Conservation (phyloP, 1,140 invertebrate species). For the Carposina sasakii region DNA sequence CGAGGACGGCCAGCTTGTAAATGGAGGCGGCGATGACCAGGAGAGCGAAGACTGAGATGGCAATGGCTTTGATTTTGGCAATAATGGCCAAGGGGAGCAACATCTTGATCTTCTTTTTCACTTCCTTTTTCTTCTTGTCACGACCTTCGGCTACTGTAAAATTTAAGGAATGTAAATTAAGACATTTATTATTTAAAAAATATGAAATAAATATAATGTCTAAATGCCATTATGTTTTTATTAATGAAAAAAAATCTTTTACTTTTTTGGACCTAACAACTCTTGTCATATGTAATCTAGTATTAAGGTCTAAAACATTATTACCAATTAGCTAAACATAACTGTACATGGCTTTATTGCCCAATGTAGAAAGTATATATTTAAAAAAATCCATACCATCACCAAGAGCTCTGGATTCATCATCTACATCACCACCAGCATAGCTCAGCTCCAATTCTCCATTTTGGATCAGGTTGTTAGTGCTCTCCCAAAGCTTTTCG, state of each 20-base stretch:
- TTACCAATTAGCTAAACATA: no score
- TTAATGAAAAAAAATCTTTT: no score
- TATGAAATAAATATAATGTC: no score
- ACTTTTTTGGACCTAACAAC: no score
- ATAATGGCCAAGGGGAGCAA: constrained; percentile 52
- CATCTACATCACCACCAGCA: constrained; percentile 34
- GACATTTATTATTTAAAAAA: no score
- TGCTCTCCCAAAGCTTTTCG: constrained; percentile 47
- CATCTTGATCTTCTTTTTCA: constrained; percentile 61
- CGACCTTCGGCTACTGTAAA: constrained; percentile 51
- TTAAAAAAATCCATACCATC: no score
- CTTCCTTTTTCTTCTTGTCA: constrained; percentile 60
- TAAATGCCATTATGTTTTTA: no score
- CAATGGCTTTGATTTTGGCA: constrained; percentile 51
- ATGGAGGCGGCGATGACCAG: constrained; percentile 56
- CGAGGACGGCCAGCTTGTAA: constrained; percentile 54
- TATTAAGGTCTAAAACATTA: no score
- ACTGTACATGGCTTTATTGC: no score
- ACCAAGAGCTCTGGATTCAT: constrained; percentile 43
- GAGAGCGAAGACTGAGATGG: constrained; percentile 38
- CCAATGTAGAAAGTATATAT: no score
- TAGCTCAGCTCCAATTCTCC: constrained; percentile 56
- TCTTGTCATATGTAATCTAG: no score
- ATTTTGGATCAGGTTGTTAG: constrained; percentile 40
- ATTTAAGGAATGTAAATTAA: no score